These are phyloP conservation scores for Sebastes variabilis DNA, from an alignment of 2,797 vertebrate genomes.

Conservation along the genomic window DNA sequence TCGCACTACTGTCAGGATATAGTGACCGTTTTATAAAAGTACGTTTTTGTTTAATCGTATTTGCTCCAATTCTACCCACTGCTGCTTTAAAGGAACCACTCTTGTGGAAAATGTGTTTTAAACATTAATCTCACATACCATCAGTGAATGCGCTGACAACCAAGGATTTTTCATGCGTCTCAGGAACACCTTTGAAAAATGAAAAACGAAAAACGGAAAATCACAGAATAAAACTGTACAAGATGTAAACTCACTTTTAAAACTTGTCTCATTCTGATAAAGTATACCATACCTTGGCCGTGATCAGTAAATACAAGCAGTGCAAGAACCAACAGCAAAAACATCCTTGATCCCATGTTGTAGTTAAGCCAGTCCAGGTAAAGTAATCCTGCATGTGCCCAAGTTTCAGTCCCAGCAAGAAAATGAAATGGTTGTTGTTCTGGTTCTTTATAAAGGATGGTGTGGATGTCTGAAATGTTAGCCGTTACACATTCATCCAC, in stretches of 20 bases:
- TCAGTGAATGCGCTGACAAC: not conserved
- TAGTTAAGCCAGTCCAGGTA: not conserved
- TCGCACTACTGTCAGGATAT: too few relatives aligned
- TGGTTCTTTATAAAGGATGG: slow-evolving; percentile 54
- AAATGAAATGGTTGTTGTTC: slow-evolving; percentile 1
- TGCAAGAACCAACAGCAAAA: slow-evolving; percentile 42
- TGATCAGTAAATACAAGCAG: slow-evolving; percentile 44
- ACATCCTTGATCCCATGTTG: slow-evolving; percentile 53
- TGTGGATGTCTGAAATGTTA: slow-evolving; percentile 37
- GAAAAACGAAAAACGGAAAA: not conserved
- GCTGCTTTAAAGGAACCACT: not conserved
- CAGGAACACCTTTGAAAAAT: slow-evolving; percentile 40
- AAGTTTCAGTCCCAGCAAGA: not conserved
- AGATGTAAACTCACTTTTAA: not conserved
- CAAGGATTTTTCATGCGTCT: slow-evolving; percentile 8
- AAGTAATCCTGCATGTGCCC: not conserved
- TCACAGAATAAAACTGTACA: not conserved
- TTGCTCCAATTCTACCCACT: too few relatives aligned
- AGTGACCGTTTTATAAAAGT: too few relatives aligned
- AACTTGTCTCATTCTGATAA: not conserved
- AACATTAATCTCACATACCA: slow-evolving; percentile 29
- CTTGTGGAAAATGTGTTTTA: not conserved
- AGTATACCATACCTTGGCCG: slow-evolving; percentile 69
- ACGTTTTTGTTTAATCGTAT: too few relatives aligned
- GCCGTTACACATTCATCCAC: slow-evolving; percentile 16